A percentile compares a stretch with the other conserved stretches of the same genome.
Evolutionary conservation across 2,888 invertebrate species (phyloP).

Genomic region (Cremastobaeus sp.): DNA sequence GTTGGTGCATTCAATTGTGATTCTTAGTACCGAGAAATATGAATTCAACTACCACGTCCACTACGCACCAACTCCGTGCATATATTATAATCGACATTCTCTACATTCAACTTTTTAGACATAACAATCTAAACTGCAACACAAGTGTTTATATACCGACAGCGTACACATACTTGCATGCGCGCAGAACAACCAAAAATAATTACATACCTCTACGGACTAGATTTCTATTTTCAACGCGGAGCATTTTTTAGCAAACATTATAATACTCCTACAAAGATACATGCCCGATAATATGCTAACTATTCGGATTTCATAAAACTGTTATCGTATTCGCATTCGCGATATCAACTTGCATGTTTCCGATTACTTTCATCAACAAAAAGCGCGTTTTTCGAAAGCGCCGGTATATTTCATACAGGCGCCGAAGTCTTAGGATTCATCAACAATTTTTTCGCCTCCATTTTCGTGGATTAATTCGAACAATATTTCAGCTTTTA

Average conservation of each 20-base stretch:
- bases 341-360: too few species aligned
- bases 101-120: conserved; percentile 52
- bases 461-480: too few species aligned
- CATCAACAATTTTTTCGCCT: too few species aligned
- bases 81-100: conserved; percentile 49
- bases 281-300: too few species aligned
- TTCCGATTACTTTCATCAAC: too few species aligned
- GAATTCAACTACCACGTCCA: conserved; percentile 31
- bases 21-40: conserved; percentile 20
- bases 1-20: conserved; percentile 11
- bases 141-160: conserved; percentile 44
- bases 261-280: too few species aligned
- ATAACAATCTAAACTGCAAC: conserved; percentile 38
- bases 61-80: conserved; percentile 36
- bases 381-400: too few species aligned
- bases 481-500: too few species aligned
- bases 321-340: too few species aligned
- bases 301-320: too few species aligned
- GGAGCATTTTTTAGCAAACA: background rate
- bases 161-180: conserved; percentile 10
- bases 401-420: too few species aligned
- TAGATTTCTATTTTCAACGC: conserved; percentile 6
- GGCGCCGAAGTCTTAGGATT: too few species aligned
- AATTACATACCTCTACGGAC: conserved; percentile 1
- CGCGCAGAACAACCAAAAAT: background rate